phyloP scores from a whole-genome alignment of 2,113 vertebrate species.

The Nasalis larvatus region DNA sequence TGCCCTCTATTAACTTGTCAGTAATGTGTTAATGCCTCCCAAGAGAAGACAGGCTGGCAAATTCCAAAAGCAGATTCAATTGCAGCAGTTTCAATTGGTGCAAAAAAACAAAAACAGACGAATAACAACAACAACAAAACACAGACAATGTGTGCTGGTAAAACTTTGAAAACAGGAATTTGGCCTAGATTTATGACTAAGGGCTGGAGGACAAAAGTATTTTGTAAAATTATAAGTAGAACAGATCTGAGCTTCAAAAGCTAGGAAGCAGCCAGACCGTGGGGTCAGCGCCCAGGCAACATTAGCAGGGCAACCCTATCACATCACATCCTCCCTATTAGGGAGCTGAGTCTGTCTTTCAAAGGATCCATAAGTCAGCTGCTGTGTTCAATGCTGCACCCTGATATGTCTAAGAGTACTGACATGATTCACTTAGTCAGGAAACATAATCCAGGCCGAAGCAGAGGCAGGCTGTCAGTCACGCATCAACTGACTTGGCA shows the following conservation, averaged over 20 bases:
- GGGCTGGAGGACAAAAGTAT: background rate
- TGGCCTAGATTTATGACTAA: conserved; percentile 31
- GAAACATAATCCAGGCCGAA: background rate
- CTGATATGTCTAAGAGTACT: background rate
- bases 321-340: background rate
- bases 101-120: background rate
- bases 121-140: background rate
- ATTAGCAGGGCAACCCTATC: background rate
- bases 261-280: background rate
- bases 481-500: background rate
- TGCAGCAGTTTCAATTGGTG: conserved; percentile 25
- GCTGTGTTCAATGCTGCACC: background rate
- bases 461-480: background rate
- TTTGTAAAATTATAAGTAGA: conserved; percentile 39
- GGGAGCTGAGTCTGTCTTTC: conserved; percentile 25
- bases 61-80: conserved; percentile 47
- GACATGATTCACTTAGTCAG: conserved; percentile 44
- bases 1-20: conserved; percentile 62
- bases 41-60: conserved; percentile 23
- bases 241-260: conserved; percentile 9
- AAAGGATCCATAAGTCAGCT: conserved; percentile 11
- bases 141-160: background rate
- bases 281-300: background rate
- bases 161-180: conserved; percentile 57
- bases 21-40: conserved; percentile 12